These are phyloP conservation scores for Hippolais icterina DNA, from an alignment of 2,113 vertebrate genomes.

Conservation along the genomic window DNA sequence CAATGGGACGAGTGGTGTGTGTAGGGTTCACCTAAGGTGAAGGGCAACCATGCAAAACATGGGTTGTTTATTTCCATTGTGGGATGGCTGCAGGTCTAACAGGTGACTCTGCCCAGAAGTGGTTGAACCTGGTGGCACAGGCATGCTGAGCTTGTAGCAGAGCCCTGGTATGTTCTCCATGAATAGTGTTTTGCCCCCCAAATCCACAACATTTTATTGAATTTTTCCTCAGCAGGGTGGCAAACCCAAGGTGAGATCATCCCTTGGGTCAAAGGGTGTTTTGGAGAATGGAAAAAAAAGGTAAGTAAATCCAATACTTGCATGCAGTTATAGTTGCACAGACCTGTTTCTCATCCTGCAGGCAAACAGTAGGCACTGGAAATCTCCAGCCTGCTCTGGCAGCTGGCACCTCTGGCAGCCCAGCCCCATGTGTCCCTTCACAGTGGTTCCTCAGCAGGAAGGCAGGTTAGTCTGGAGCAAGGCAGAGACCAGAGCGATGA, in stretches of 20 bases:
- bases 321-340: background rate
- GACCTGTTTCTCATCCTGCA: background rate
- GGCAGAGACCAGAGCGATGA: background rate
- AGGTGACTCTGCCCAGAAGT: background rate
- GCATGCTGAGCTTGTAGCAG: background rate
- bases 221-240: background rate
- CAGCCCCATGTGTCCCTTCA: background rate
- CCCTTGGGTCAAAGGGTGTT: background rate
- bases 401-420: background rate
- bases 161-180: background rate
- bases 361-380: background rate
- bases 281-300: background rate
- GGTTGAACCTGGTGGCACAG: background rate
- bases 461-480: background rate
- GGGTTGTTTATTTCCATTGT: background rate
- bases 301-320: background rate
- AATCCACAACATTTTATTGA: background rate
- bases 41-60: background rate
- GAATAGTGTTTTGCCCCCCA: background rate
- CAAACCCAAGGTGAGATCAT: background rate
- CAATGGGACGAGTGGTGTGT: rapidly evolving
- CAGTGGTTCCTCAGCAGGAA: rapidly evolving
- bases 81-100: background rate
- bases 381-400: background rate
- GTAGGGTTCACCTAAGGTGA: background rate